phyloP scores from a whole-genome alignment of 2,888 invertebrate genomes.

The Lamellibrachia columna region DNA sequence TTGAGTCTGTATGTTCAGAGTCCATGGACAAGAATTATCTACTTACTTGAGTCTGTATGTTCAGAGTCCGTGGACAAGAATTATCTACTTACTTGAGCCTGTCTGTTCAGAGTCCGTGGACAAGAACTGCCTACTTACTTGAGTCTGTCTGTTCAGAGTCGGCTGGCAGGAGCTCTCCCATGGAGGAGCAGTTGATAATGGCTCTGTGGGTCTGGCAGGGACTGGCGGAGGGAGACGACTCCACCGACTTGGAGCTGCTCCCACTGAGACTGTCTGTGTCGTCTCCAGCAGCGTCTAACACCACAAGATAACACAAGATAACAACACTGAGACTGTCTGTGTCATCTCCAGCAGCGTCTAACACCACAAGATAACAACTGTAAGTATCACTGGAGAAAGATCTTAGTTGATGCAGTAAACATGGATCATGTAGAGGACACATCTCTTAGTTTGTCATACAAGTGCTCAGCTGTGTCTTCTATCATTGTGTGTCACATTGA shows the following conservation, averaged over 20 bases:
- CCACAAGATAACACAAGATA: no score
- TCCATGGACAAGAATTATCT: background rate
- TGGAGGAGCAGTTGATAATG: constrained; percentile 25
- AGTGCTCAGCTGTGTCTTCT: no score
- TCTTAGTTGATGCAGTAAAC: no score
- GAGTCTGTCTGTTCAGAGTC: background rate
- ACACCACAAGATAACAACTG: no score
- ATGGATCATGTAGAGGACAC: no score
- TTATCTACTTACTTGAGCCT: background rate
- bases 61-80: background rate
- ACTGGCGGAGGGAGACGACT: constrained; percentile 63
- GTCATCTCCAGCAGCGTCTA: constrained; percentile 41
- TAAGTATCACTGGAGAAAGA: no score
- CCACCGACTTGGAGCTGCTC: constrained; percentile 65
- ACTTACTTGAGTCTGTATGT: background rate
- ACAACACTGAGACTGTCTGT: constrained; percentile 60
- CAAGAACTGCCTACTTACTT: background rate
- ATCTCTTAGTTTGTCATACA: no score
- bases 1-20: background rate
- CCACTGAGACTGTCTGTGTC: constrained; percentile 63
- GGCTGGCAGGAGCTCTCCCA: constrained; percentile 22
- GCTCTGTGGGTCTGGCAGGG: constrained; percentile 33
- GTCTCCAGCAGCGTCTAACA: constrained; percentile 24
- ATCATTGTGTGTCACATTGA: no score
- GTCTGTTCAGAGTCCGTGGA: background rate